These are phyloP conservation scores for Macrochelys suwanniensis DNA, from an alignment of 2,797 vertebrate species.

Conservation along the genomic window DNA sequence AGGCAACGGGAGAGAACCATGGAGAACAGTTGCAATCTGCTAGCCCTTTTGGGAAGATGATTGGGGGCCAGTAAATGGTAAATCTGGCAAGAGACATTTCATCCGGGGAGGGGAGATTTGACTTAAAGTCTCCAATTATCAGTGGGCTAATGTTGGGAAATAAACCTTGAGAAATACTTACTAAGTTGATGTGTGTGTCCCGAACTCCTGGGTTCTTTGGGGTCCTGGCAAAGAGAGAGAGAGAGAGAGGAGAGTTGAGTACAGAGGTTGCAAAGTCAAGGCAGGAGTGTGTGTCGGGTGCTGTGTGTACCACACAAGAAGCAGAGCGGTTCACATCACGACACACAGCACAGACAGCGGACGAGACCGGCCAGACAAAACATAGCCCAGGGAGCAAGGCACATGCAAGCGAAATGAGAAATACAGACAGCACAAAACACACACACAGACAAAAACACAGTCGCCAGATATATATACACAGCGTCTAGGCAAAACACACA, in stretches of 20 bases:
- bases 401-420: not conserved
- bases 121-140: not conserved
- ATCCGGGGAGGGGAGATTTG: not conserved
- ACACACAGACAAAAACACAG: not conserved
- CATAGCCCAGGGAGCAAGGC: not conserved
- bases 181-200: not conserved
- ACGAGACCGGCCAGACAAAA: not conserved
- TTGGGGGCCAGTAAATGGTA: not conserved
- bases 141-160: not conserved
- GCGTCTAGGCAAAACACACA: not conserved
- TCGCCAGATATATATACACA: not conserved
- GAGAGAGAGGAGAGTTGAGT: not conserved
- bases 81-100: not conserved
- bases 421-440: not conserved
- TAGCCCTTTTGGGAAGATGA: not conserved
- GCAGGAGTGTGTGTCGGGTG: not conserved
- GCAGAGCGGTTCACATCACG: not conserved
- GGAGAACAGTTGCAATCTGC: not conserved
- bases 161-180: not conserved
- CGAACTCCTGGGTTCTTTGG: not conserved
- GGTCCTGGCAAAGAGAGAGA: not conserved
- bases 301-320: no score
- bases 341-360: not conserved
- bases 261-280: no score
- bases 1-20: not conserved